phyloP scores from a whole-genome alignment of 2,888 invertebrate genomes.

The Lypha dubia region DNA sequence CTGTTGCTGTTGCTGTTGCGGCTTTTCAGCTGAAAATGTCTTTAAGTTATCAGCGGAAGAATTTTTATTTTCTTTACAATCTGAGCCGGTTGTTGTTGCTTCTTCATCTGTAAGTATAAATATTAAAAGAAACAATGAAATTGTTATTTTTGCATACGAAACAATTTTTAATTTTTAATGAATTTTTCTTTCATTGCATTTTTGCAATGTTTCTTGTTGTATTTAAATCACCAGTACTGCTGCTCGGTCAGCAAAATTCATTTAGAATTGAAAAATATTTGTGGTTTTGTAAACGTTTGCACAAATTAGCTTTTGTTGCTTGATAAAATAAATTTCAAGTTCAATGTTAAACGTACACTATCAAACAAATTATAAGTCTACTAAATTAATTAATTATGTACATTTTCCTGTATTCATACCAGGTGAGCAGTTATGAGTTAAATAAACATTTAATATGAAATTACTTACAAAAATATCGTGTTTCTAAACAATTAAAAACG shows the following conservation, averaged over 20 bases:
- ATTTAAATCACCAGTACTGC: neutral
- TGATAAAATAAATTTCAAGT: slow-evolving; percentile 25
- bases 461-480: too few species aligned
- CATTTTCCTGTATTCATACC: too few species aligned
- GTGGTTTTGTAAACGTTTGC: slow-evolving; percentile 29
- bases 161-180: neutral
- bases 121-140: slow-evolving; percentile 39
- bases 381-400: neutral
- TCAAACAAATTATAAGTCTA: neutral
- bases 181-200: neutral
- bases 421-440: too few species aligned
- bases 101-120: slow-evolving; percentile 77
- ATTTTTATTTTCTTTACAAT: slow-evolving; percentile 60
- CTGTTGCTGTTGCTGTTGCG: neutral
- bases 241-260: slow-evolving; percentile 11
- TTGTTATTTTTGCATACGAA: neutral
- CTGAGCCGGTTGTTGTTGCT: slow-evolving; percentile 71
- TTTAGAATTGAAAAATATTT: slow-evolving; percentile 33
- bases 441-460: too few species aligned
- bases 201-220: neutral
- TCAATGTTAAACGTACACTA: slow-evolving; percentile 26
- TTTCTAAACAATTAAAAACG: too few species aligned
- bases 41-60: slow-evolving; percentile 41
- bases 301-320: neutral
- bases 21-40: slow-evolving; percentile 30